Percentiles rank a stretch among this genome's conserved stretches.
phyloP scores from a whole-genome alignment of 2,797 vertebrate species.

The Pangasius mekongensis region DNA sequence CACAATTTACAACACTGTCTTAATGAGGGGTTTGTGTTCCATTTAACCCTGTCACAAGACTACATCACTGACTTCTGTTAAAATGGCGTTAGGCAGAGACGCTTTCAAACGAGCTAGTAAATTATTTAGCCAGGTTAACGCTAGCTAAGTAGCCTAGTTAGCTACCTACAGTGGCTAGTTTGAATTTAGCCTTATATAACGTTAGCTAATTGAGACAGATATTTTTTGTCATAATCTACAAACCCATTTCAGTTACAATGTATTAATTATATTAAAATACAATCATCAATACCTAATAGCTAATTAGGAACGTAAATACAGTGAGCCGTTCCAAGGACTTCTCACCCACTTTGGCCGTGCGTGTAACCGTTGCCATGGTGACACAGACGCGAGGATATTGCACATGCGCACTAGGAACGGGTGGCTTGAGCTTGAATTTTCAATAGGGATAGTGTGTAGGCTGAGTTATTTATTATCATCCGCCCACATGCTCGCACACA shows the following conservation, averaged over 20 bases:
- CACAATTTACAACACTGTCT: neutral
- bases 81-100: neutral
- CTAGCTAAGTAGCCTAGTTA: neutral
- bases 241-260: no score
- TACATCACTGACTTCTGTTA: neutral
- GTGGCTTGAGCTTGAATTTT: neutral
- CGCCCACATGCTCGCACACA: no score
- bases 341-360: neutral
- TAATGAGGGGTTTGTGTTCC: neutral
- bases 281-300: neutral
- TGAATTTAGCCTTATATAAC: neutral
- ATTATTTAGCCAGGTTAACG: neutral
- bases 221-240: neutral
- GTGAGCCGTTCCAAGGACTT: neutral
- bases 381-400: constrained; percentile 15
- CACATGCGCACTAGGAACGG: constrained; percentile 36
- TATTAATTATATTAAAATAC: neutral
- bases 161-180: neutral
- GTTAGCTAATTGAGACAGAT: neutral
- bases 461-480: neutral
- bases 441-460: neutral
- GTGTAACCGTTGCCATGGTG: constrained; percentile 49
- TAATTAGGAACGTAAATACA: neutral
- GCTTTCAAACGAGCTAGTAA: neutral
- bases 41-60: neutral